Evolutionary conservation across 2,888 invertebrate species (phyloP).

Genomic region (Anorthoa munda): DNA sequence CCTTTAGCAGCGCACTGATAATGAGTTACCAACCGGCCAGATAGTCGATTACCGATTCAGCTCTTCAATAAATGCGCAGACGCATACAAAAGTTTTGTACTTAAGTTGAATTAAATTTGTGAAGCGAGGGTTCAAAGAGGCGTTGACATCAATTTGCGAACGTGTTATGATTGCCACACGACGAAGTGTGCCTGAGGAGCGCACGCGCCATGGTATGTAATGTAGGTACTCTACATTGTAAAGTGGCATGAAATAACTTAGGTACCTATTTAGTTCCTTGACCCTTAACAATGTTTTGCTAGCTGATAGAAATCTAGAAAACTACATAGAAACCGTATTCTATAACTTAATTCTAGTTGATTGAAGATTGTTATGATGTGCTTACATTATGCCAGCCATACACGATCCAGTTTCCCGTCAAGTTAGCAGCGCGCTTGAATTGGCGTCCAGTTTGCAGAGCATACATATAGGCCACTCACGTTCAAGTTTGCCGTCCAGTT

Average conservation of each 20-base stretch:
- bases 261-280: neutral
- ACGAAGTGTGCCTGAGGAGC: constrained; percentile 45
- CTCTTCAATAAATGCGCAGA: constrained; percentile 84
- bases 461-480: no score
- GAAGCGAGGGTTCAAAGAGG: constrained; percentile 79
- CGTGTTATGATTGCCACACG: constrained; percentile 67
- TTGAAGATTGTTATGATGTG: neutral
- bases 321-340: neutral
- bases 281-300: neutral
- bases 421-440: no score
- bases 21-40: constrained; percentile 81
- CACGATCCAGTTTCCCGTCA: no score
- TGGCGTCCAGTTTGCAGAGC: no score
- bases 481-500: no score
- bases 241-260: neutral
- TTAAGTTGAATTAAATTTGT: constrained; percentile 83
- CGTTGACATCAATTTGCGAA: constrained; percentile 82
- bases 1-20: constrained; percentile 75
- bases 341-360: neutral
- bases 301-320: neutral
- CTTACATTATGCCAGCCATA: no score
- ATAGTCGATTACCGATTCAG: constrained; percentile 82
- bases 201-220: constrained; percentile 60
- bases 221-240: neutral
- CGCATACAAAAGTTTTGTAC: constrained; percentile 83